Percentiles rank a stretch among this genome's conserved stretches.
Conservation (phyloP, 2,888 invertebrate species). For the Aspidapion aeneum region DNA sequence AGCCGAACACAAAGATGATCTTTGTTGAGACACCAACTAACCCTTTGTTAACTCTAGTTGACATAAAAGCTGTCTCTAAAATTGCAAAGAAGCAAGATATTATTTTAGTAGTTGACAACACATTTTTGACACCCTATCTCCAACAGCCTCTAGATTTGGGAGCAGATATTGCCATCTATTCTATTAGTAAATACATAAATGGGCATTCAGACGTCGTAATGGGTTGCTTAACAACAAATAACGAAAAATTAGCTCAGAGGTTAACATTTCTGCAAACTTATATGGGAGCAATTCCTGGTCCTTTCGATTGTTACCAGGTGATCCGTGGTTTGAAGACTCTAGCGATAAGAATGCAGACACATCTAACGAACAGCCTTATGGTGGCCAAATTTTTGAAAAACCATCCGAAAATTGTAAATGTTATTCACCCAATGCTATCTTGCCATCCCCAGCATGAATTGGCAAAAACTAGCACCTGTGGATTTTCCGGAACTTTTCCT, state of each 20-base stretch:
- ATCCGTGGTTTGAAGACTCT: slow-evolving; percentile 93
- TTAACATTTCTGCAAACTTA: slow-evolving; percentile 88
- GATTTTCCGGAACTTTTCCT: slow-evolving; percentile 90
- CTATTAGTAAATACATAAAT: slow-evolving; percentile 97
- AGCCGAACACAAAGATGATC: slow-evolving; percentile 83
- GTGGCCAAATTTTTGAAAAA: slow-evolving; percentile 79
- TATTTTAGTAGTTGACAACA: slow-evolving; percentile 86
- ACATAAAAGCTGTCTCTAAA: slow-evolving; percentile 70
- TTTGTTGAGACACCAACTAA: slow-evolving; percentile 98
- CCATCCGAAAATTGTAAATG: slow-evolving; percentile 76
- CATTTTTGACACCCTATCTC: slow-evolving; percentile 87
- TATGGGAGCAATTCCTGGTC: slow-evolving; percentile 90
- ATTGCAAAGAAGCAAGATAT: slow-evolving; percentile 59
- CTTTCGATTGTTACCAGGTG: slow-evolving; percentile 94
- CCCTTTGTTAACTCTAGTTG: slow-evolving; percentile 85
- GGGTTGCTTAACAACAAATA: slow-evolving; percentile 81
- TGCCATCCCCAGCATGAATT: slow-evolving; percentile 85
- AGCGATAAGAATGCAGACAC: slow-evolving; percentile 86
- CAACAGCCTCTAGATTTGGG: slow-evolving; percentile 89
- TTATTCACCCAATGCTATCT: slow-evolving; percentile 80
- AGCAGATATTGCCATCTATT: slow-evolving; percentile 88
- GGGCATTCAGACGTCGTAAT: slow-evolving; percentile 97
- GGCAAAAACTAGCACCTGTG: slow-evolving; percentile 74
- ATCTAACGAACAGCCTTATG: slow-evolving; percentile 71
- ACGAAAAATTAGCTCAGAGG: slow-evolving; percentile 64